Evolutionary conservation across 2,888 invertebrate genomes (phyloP), one percentile per base, ranked within the genome.

Genomic region (Euplagia quadripunctaria): DNA sequence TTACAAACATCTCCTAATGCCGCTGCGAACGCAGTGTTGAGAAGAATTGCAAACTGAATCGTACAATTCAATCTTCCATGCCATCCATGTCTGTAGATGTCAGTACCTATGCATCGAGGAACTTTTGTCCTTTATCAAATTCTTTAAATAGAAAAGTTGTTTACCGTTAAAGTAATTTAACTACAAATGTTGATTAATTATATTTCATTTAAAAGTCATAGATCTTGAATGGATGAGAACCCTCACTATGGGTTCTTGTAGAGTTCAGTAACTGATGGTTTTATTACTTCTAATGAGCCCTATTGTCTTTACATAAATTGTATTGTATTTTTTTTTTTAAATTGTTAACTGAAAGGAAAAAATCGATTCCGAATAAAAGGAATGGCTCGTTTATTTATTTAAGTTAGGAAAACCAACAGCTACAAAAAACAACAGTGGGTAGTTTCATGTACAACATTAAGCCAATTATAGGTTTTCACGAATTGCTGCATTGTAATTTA

Each of bases 1-100:
- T 78, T 81, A 76, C 78, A 79, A 83, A 82, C 63, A 77, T 76
- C 80, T 78, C 41, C 43, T 68, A 70, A 58, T 41, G 71, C 41
- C 51, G 64, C 66, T 76, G 70, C 64, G 61, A 73, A 63, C 63
- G 70, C 73, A 78, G 71, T 79, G 68, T 71, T 70, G 64, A 77
- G 75, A 70, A 52, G 71, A 75, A 73, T 72, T 51, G 68, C 20
- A 77, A 79, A 79, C 68, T 73, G 67, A 81, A 79, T 76, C 71
- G 67, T 73, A 41, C n/a, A 68, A 74, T 68, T 74, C 64, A 74
- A 77, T 70, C 64, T 76, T 73, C 67, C 75, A 71, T 68, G 49
- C 20, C 61, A n/a, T 16, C 41, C 11, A 20, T 9, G 4, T 58
- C n/a, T 12, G 58, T 51, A 51, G 55, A 71, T 63, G 71, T 73